These are phyloP conservation scores for Drosophila pseudoobscura DNA, from an alignment of 1,140 invertebrate species.

Conservation along the genomic window DNA sequence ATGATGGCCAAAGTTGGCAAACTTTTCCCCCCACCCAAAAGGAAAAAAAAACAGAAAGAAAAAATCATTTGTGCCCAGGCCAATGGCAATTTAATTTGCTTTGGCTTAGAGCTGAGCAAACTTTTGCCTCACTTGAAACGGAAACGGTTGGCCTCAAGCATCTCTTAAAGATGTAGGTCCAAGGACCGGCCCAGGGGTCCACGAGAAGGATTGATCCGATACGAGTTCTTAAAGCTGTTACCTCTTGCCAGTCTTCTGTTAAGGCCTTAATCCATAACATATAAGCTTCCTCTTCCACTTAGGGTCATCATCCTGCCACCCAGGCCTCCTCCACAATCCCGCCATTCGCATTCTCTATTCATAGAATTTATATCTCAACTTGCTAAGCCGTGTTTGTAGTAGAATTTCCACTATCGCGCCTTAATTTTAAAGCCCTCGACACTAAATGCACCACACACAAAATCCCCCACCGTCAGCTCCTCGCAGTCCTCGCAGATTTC, in stretches of 20 bases:
- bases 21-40: constrained; percentile 17
- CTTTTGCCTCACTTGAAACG: constrained; percentile 50
- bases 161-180: constrained; percentile 16
- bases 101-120: constrained; percentile 46
- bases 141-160: constrained; percentile 20
- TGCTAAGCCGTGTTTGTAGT: constrained; percentile 48
- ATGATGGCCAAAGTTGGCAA: constrained; percentile 65
- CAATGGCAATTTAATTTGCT: constrained; percentile 67
- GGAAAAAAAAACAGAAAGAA: neutral
- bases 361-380: constrained; percentile 58
- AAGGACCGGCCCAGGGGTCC: constrained; percentile 9
- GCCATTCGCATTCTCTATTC: constrained; percentile 11
- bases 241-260: too few species aligned
- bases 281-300: too few species aligned
- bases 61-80: constrained; percentile 18
- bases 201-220: too few species aligned
- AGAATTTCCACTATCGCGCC: constrained; percentile 62
- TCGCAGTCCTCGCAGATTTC: constrained; percentile 43
- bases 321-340: neutral
- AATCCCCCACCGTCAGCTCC: constrained; percentile 22
- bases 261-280: too few species aligned
- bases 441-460: constrained; percentile 45
- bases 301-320: neutral
- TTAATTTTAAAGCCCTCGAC: constrained; percentile 71
- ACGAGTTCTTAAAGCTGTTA: too few species aligned